Evolutionary conservation across 2,888 invertebrate genomes (phyloP).

Genomic region (Eurois occulta): DNA sequence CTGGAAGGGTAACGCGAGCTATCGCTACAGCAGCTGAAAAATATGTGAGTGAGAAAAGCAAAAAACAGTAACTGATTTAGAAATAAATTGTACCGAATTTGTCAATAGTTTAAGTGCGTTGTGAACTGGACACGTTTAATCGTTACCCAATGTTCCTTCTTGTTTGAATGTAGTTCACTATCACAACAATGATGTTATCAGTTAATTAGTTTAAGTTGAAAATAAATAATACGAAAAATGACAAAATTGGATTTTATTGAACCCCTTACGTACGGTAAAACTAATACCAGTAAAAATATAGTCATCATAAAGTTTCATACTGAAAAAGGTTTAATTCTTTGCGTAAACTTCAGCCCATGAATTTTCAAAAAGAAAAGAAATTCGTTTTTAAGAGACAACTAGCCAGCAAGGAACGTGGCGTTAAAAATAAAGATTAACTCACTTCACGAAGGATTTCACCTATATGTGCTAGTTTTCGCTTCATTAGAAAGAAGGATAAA

Average conservation of each 20-base stretch:
- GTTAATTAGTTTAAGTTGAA: conserved; percentile 16
- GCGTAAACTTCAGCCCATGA: not conserved
- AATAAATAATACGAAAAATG: conserved; percentile 15
- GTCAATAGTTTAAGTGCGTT: conserved; percentile 72
- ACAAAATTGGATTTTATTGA: conserved; percentile 21
- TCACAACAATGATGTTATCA: conserved; percentile 76
- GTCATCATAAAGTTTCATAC: not conserved
- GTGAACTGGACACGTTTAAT: conserved; percentile 88
- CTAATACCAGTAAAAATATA: not conserved
- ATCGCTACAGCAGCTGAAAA: conserved; percentile 84
- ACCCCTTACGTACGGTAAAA: not conserved
- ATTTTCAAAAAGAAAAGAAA: not conserved
- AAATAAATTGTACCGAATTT: conserved; percentile 41
- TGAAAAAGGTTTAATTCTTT: not conserved
- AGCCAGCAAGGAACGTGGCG: not conserved
- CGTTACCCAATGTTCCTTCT: conserved; percentile 30
- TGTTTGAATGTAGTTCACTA: conserved; percentile 86
- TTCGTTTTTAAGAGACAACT: not conserved
- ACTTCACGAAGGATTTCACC: not conserved
- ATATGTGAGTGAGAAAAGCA: conserved; percentile 76
- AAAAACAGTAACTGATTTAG: conserved; percentile 33
- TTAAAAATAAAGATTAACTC: conserved; percentile 4
- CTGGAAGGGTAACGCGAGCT: conserved; percentile 85
- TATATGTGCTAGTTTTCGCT: not conserved
- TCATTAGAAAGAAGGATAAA: not conserved